A percentile compares a stretch with the other conserved stretches of the same genome.
Conservation (phyloP, 92 coral and sea anemone species). For the Metridium senile region DNA sequence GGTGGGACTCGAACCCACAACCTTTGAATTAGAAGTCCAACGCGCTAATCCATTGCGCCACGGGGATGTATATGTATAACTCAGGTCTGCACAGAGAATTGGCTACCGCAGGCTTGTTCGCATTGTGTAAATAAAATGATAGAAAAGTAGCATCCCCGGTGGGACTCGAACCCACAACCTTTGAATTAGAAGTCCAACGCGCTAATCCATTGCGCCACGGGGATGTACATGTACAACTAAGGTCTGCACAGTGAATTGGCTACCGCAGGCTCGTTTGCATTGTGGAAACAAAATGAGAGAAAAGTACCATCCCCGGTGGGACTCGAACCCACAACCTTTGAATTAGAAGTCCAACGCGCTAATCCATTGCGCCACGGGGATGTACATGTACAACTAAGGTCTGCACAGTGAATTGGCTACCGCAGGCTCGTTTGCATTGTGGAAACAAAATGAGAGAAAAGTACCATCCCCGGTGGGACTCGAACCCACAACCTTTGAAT, state of each 20-base stretch:
- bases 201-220: slow-evolving; percentile 94
- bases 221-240: too few species aligned
- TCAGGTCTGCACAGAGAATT: too few species aligned
- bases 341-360: slow-evolving; percentile 95
- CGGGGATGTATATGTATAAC: too few species aligned
- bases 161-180: slow-evolving; percentile 98
- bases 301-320: slow-evolving; percentile 78
- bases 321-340: slow-evolving; percentile 98
- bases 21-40: slow-evolving; percentile 97
- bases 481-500: slow-evolving; percentile 99
- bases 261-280: too few species aligned
- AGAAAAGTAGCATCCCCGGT: slow-evolving; percentile 66
- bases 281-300: too few species aligned
- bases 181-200: slow-evolving; percentile 95
- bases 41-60: slow-evolving; percentile 95
- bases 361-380: slow-evolving; percentile 87
- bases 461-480: slow-evolving; percentile 89
- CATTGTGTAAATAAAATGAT: too few species aligned
- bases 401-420: too few species aligned
- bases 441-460: too few species aligned
- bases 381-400: too few species aligned
- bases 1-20: slow-evolving; percentile 97
- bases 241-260: too few species aligned
- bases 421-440: too few species aligned
- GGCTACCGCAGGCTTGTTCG: too few species aligned